Base-by-base conservation (phyloP, 1,140 invertebrate genomes). In the Caerostris darwini region DNA sequence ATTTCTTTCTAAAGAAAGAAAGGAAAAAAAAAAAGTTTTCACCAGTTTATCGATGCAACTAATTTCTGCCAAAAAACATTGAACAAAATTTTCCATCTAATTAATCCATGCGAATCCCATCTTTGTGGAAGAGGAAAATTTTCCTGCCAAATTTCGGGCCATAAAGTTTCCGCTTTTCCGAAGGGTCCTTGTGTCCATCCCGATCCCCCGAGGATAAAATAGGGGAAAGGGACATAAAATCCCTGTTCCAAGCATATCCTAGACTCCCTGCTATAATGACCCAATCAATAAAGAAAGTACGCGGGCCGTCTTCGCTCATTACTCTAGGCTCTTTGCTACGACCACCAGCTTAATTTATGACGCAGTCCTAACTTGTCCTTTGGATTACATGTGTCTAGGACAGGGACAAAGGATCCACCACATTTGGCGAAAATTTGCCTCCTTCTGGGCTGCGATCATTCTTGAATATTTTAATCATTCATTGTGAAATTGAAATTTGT, bases 251-350 rank as follows among this genome's bases (percentile, higher is more conserved):
- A 50, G 69, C 89, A 90, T 90, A 58, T 77, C 54, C 67, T 12
- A 81, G 89, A 5, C 69, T 59, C n/a, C n/a, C 34, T 69, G 53
- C 67, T 59, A 90, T 90, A 90, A 90, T 90, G 89, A 81, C 89
- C 89, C 89, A 90, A 90, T 90, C 89, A 90, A 90, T 90, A 90
- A 90, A 81, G 89, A 90, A 90, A 90, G 89, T 77, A 81, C 67
- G 89, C 53, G 89, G 50, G 67, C 89, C 67, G 89, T 90, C 89
- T 81, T 90, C 89, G 67, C 89, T 90, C 89, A 90, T 90, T 90
- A 90, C 67, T 77, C n/a, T 17, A 90, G 89, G 57, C 53, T 56
- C 69, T 58, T 64, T 81, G 61, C n/a, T 81, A 77, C 71, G 57
- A 77, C 89, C 67, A 58, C 64, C 17, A 19, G 67, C 89, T 81